These are phyloP conservation scores for Pachyrhynchus sulphureomaculatus DNA, from an alignment of 1,140 invertebrate genomes.

Conservation along the genomic window DNA sequence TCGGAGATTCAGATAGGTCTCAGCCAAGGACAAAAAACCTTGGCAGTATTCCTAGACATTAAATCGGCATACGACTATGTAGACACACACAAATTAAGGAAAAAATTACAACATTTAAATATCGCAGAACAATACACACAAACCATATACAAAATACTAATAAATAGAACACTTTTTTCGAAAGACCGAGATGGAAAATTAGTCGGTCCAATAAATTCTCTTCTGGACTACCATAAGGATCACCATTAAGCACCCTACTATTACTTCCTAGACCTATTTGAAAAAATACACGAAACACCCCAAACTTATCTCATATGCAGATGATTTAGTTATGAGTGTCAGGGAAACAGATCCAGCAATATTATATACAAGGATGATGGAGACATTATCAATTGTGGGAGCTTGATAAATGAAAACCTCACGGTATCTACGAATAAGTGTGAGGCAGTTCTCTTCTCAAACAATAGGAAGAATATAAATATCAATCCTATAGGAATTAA, in stretches of 20 bases:
- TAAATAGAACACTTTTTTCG: neutral
- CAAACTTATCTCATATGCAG: conserved; percentile 20
- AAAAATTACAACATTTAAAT: conserved; percentile 2
- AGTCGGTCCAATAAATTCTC: neutral
- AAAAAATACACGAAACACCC: neutral
- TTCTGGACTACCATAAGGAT: conserved; percentile 18
- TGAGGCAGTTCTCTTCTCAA: conserved; percentile 15
- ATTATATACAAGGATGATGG: conserved; percentile 1
- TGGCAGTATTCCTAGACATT: conserved; percentile 20
- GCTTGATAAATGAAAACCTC: conserved; percentile 8
- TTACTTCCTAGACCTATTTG: conserved; percentile 7
- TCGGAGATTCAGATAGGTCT: neutral
- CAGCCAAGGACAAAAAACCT: neutral
- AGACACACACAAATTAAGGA: too few species aligned
- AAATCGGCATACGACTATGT: conserved; percentile 13
- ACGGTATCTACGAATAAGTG: conserved; percentile 15
- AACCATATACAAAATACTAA: conserved; percentile 7
- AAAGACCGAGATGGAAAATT: conserved; percentile 3
- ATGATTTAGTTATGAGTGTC: conserved; percentile 17
- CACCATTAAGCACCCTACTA: conserved; percentile 22
- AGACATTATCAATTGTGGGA: neutral
- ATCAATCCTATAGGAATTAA: neutral
- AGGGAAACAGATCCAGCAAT: neutral
- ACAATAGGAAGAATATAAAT: neutral
- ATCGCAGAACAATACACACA: neutral